These are phyloP conservation scores for Megalops cyprinoides DNA, from an alignment of 2,797 vertebrate genomes.

Conservation along the genomic window DNA sequence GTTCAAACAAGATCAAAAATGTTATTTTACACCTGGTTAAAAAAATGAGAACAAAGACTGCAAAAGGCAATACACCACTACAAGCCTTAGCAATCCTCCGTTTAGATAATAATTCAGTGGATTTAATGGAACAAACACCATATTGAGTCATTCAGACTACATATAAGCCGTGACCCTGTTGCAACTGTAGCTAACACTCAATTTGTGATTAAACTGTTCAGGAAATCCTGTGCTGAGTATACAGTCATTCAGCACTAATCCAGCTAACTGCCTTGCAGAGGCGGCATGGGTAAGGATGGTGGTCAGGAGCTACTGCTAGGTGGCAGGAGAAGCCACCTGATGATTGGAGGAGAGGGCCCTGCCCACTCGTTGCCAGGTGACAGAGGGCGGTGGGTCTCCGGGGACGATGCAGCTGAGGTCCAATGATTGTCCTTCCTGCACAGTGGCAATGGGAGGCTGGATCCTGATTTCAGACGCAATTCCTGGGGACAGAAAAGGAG, in stretches of 20 bases:
- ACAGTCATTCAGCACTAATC: not conserved
- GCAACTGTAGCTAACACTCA: not conserved
- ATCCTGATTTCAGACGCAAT: conserved; percentile 74
- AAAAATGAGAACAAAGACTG: too few relatives aligned
- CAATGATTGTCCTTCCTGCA: conserved; percentile 86
- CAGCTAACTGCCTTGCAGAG: not conserved
- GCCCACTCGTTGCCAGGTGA: conserved; percentile 84
- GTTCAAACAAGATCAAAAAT: too few relatives aligned
- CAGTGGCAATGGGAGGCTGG: conserved; percentile 80
- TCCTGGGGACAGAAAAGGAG: conserved; percentile 54
- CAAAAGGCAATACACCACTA: too few relatives aligned
- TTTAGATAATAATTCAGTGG: too few relatives aligned
- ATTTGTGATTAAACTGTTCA: not conserved
- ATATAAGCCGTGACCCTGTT: not conserved
- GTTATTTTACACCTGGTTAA: too few relatives aligned
- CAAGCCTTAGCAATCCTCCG: too few relatives aligned
- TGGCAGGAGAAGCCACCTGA: conserved; percentile 71
- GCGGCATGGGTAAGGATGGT: not conserved
- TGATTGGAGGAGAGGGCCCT: conserved; percentile 82
- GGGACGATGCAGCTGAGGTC: conserved; percentile 84
- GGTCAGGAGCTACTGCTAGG: not conserved
- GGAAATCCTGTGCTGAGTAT: not conserved
- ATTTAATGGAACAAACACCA: not conserved
- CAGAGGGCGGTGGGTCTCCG: conserved; percentile 73
- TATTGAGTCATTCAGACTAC: not conserved